These are phyloP conservation scores for Hyaena hyaena DNA, from an alignment of 2,113 vertebrate genomes.

Conservation along the genomic window DNA sequence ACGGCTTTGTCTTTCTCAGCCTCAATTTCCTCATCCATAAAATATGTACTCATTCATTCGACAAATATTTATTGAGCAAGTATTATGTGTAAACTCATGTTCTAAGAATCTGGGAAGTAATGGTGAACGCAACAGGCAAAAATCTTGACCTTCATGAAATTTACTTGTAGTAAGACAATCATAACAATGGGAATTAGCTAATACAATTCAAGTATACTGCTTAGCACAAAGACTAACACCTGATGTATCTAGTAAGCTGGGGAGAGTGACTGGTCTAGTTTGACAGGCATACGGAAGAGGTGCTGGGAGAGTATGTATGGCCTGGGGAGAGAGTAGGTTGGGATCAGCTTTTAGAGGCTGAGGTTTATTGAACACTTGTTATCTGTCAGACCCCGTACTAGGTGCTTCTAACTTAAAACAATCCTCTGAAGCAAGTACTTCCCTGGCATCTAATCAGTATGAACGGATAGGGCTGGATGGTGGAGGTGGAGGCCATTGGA, in stretches of 20 bases:
- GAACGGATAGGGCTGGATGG: background rate
- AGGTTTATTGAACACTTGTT: background rate
- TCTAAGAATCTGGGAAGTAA: background rate
- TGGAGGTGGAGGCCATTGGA: background rate
- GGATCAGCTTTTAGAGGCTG: background rate
- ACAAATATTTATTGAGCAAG: background rate
- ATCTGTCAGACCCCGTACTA: background rate
- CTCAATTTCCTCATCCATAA: constrained; percentile 17
- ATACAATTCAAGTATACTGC: background rate
- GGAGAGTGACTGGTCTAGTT: background rate
- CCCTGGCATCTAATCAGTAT: background rate
- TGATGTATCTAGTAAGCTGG: background rate
- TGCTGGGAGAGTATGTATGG: background rate
- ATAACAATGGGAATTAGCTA: background rate
- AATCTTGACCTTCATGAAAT: background rate
- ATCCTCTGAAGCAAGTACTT: background rate
- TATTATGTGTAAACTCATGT: background rate
- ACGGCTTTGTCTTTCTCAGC: background rate
- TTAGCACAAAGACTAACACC: background rate
- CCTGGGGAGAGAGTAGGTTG: background rate
- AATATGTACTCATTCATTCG: background rate
- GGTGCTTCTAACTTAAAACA: background rate
- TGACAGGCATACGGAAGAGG: background rate
- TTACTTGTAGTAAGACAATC: background rate
- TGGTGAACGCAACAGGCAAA: background rate